A percentile compares a stretch with the other conserved stretches of the same genome.
Evolutionary conservation across 2,888 invertebrate species (phyloP).

Genomic region (Mesorhabditis belari): DNA sequence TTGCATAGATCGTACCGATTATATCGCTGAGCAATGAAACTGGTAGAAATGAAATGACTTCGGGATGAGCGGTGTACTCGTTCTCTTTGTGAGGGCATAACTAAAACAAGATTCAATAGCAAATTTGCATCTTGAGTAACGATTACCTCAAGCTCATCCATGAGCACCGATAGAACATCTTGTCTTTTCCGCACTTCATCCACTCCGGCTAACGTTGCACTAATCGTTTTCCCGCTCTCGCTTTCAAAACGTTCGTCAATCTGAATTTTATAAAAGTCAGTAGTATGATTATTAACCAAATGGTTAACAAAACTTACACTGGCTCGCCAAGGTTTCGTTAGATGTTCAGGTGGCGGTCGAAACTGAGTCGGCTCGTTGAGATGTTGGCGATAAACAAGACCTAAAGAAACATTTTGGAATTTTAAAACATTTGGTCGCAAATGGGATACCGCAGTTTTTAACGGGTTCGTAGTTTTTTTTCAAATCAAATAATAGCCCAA

Average conservation of each 20-base stretch:
- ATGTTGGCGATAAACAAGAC: background rate
- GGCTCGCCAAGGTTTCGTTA: conserved; percentile 4
- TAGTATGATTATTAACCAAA: conserved; percentile 1
- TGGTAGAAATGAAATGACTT: background rate
- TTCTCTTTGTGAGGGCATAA: background rate
- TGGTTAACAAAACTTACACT: conserved; percentile 1
- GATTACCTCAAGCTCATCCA: background rate
- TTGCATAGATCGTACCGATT: background rate
- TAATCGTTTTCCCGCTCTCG: conserved; percentile 16
- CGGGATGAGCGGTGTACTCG: background rate
- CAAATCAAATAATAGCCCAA: too few species aligned
- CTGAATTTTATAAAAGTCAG: conserved; percentile 10
- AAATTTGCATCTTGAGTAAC: background rate
- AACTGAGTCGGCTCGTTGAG: background rate
- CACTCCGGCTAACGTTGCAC: conserved; percentile 20
- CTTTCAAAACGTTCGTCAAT: conserved; percentile 14
- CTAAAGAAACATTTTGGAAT: background rate
- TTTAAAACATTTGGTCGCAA: too few species aligned
- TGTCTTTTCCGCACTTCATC: conserved; percentile 21
- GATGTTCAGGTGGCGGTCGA: conserved; percentile 13
- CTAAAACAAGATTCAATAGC: background rate
- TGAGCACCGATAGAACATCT: conserved; percentile 16
- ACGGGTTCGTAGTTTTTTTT: too few species aligned
- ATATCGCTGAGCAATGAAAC: background rate
- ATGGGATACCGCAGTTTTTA: too few species aligned